These are phyloP conservation scores for Chymomyza costata DNA, from an alignment of 1,140 invertebrate genomes.

Conservation along the genomic window DNA sequence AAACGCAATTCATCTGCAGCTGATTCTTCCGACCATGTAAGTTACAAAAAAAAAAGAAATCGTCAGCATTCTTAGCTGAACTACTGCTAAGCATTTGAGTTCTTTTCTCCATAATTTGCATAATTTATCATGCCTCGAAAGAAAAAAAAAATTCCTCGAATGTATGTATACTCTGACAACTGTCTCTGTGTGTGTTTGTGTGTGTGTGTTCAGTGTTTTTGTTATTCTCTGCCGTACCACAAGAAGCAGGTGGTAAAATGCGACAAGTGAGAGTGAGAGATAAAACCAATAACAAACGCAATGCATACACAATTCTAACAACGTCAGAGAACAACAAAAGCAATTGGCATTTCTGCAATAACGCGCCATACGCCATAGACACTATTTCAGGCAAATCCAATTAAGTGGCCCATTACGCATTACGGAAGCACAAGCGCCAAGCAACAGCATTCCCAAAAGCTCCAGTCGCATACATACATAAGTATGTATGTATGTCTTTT, in stretches of 20 bases:
- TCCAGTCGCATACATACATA: no score
- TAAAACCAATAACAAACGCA: conserved; percentile 59
- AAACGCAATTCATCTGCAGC: conserved; percentile 64
- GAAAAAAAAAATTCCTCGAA: conserved; percentile 31
- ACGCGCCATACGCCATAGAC: conserved; percentile 17
- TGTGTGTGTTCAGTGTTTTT: conserved; percentile 50
- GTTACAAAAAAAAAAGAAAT: conserved; percentile 16
- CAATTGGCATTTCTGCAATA: conserved; percentile 24
- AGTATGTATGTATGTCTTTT: no score
- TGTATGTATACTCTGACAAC: conserved; percentile 48
- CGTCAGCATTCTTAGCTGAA: neutral
- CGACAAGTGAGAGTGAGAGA: conserved; percentile 22
- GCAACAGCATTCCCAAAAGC: no score
- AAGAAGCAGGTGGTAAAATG: conserved; percentile 59
- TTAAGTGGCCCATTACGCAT: conserved; percentile 42
- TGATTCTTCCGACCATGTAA: conserved; percentile 75
- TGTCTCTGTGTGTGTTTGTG: conserved; percentile 15
- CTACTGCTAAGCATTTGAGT: neutral
- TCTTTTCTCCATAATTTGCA: conserved; percentile 35
- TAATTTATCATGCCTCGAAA: conserved; percentile 54
- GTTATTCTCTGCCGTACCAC: conserved; percentile 67
- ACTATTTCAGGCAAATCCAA: conserved; percentile 54
- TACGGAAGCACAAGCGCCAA: conserved; percentile 37
- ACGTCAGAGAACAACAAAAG: neutral
- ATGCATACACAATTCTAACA: conserved; percentile 21